Percentiles rank a stretch among this genome's conserved stretches.
Evolutionary conservation across 2,113 vertebrate species (phyloP).

Genomic region (Rattus rattus): DNA sequence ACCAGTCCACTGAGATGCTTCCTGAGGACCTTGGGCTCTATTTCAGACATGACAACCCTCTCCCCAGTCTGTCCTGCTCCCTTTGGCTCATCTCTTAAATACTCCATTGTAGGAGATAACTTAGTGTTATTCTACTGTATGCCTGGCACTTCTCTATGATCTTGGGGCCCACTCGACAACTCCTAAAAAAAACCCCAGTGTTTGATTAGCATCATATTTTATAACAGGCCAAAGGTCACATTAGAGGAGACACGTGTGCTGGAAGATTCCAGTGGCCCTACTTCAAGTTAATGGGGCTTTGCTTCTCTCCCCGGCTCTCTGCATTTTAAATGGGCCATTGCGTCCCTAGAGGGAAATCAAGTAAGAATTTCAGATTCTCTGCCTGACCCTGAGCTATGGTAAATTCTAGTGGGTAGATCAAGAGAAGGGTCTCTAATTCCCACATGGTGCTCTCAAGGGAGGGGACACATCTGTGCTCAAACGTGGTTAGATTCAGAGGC

Average conservation of each 20-base stretch:
- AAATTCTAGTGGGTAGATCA: neutral
- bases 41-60: neutral
- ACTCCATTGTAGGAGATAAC: neutral
- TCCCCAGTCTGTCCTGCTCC: neutral
- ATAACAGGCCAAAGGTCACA: slow-evolving; percentile 1
- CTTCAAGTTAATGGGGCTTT: slow-evolving; percentile 47
- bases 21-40: neutral
- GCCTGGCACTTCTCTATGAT: neutral
- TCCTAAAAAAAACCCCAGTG: neutral
- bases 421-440: neutral
- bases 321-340: slow-evolving; percentile 48
- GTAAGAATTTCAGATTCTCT: slow-evolving; percentile 21
- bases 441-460: neutral
- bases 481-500: neutral
- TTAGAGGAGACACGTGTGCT: neutral
- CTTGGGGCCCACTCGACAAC: neutral
- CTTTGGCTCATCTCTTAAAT: neutral
- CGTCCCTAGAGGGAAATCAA: slow-evolving; percentile 20
- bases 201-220: neutral
- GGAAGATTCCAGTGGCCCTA: neutral
- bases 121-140: neutral
- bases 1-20: neutral
- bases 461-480: neutral
- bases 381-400: neutral
- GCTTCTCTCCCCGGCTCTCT: slow-evolving; percentile 22